Evolutionary conservation across 2,888 invertebrate species (phyloP).

Genomic region (Drosophila rubida): DNA sequence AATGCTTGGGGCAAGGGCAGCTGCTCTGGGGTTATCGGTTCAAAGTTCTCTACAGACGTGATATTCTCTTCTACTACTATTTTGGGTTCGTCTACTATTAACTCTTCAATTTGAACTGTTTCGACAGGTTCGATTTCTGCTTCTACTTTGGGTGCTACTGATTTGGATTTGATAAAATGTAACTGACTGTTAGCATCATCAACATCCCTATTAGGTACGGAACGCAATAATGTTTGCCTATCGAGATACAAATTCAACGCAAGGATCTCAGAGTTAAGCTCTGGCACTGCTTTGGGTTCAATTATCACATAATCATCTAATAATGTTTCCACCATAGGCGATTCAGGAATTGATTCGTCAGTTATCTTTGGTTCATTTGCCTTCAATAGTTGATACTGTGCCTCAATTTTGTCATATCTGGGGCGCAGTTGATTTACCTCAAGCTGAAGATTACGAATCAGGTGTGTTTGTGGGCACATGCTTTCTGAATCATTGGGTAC

Average conservation of each 20-base stretch:
- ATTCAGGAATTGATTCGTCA: conserved; percentile 16
- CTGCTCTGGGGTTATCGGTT: conserved; percentile 7
- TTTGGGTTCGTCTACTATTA: neutral
- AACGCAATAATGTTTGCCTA: conserved; percentile 41
- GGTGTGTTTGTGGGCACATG: neutral
- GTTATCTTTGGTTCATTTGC: conserved; percentile 9
- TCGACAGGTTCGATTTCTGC: neutral
- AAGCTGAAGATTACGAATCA: conserved; percentile 44
- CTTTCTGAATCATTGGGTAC: neutral
- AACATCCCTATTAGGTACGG: conserved; percentile 1
- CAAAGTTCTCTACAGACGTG: conserved; percentile 11
- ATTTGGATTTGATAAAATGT: conserved; percentile 23
- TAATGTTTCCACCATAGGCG: conserved; percentile 26
- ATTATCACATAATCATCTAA: conserved; percentile 76
- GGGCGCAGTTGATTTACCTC: conserved; percentile 42
- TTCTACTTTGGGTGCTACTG: conserved; percentile 7
- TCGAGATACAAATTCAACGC: conserved; percentile 67
- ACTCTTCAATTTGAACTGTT: conserved; percentile 3
- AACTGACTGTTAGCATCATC: conserved; percentile 17
- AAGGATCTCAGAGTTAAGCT: conserved; percentile 69
- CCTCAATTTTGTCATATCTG: conserved; percentile 42
- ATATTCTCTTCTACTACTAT: neutral
- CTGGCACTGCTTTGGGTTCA: conserved; percentile 66
- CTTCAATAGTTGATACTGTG: conserved; percentile 49
- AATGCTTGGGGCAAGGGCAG: conserved; percentile 6